Evolutionary conservation across 2,113 vertebrate species (phyloP).

Genomic region (Nyctereutes procyonoides): DNA sequence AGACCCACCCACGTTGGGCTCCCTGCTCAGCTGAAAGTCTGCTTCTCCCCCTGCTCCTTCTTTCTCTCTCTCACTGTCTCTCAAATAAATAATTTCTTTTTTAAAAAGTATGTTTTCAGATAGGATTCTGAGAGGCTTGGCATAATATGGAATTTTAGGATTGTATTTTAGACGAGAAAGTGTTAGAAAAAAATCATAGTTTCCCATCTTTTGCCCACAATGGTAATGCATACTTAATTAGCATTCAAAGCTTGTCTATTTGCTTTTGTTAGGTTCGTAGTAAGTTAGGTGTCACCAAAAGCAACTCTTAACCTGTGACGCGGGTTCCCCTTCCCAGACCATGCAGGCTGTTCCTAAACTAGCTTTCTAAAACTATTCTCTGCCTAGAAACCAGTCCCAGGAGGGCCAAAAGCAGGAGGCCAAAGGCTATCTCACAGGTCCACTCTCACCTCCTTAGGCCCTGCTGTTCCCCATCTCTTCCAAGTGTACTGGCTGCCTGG

Average conservation of each 20-base stretch:
- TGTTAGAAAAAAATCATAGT: not conserved
- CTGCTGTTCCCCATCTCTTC: not conserved
- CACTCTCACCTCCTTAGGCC: not conserved
- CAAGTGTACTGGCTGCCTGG: not conserved
- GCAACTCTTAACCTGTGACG: not conserved
- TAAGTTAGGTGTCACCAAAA: not conserved
- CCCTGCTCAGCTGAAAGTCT: too few species aligned
- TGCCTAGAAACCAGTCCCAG: not conserved
- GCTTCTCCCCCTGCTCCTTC: too few species aligned
- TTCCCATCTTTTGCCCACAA: not conserved
- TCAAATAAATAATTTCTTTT: not conserved
- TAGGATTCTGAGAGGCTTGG: not conserved
- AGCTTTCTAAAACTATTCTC: not conserved
- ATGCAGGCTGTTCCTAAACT: not conserved
- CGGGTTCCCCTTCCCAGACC: not conserved
- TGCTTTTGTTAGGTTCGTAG: not conserved
- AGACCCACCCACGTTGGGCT: too few species aligned
- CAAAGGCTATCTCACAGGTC: not conserved
- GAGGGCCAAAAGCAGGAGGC: not conserved
- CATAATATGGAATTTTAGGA: not conserved
- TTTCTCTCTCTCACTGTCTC: too few species aligned
- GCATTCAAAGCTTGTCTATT: not conserved
- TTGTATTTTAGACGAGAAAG: not conserved
- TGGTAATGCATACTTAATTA: not conserved
- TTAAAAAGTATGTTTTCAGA: slow-evolving; percentile 22